Evolutionary conservation across 2,888 invertebrate genomes (phyloP).

Genomic region (Platycheirus albimanus): DNA sequence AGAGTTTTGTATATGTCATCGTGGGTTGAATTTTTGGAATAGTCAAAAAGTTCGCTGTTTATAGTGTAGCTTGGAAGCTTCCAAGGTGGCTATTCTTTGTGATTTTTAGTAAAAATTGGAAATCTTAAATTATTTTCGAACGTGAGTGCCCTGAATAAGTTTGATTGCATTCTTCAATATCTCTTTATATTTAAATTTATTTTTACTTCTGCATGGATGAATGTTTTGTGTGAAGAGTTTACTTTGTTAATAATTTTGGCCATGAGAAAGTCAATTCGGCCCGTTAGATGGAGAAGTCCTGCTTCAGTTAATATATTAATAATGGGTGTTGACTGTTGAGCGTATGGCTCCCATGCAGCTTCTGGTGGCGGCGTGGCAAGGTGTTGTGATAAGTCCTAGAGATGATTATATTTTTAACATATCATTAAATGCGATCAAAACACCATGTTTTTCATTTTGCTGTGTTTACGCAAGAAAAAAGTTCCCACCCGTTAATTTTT

Average conservation of each 20-base stretch:
- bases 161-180: constrained; percentile 17
- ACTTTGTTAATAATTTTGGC: constrained; percentile 22
- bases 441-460: constrained; percentile 22
- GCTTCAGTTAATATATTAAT: constrained; percentile 32
- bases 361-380: constrained; percentile 19
- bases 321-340: constrained; percentile 29
- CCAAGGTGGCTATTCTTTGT: constrained; percentile 15
- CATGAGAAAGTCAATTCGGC: constrained; percentile 28
- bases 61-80: neutral
- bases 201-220: constrained; percentile 12
- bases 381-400: constrained; percentile 19
- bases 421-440: neutral
- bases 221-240: constrained; percentile 2
- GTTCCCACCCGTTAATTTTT: neutral
- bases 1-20: constrained; percentile 14
- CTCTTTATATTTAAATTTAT: neutral
- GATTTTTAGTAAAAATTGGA: neutral
- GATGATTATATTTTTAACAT: constrained; percentile 39
- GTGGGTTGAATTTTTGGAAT: constrained; percentile 25
- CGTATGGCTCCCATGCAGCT: constrained; percentile 25
- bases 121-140: neutral
- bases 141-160: constrained; percentile 1
- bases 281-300: constrained; percentile 17
- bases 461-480: neutral
- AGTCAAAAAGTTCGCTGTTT: constrained; percentile 15